Evolutionary conservation across 1,140 invertebrate genomes (phyloP).

Genomic region (Brevipalpus yothersi): DNA sequence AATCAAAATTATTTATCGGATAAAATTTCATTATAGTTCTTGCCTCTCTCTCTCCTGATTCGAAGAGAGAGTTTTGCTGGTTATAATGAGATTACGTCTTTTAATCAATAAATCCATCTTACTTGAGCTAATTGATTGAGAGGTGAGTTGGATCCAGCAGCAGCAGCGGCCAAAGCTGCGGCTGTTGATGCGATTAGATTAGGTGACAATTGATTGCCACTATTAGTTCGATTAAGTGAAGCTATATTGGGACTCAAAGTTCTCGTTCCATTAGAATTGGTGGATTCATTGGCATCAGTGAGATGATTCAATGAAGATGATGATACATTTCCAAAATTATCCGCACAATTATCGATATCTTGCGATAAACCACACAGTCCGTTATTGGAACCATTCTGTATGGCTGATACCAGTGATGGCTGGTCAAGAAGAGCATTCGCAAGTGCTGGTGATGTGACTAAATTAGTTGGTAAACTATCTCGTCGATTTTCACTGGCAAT

Average conservation of each 20-base stretch:
- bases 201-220: background rate
- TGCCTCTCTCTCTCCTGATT: background rate
- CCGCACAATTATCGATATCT: background rate
- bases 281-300: background rate
- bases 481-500: background rate
- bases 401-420: background rate
- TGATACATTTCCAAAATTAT: background rate
- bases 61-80: background rate
- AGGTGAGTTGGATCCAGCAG: background rate
- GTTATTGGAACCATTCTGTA: background rate
- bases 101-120: background rate
- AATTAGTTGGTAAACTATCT: background rate
- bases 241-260: no score
- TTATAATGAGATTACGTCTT: background rate
- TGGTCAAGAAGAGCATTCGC: background rate
- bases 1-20: background rate
- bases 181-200: background rate
- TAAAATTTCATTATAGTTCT: background rate
- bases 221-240: background rate
- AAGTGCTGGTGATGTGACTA: background rate
- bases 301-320: background rate
- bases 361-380: background rate
- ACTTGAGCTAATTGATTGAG: constrained; percentile 1
- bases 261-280: background rate
- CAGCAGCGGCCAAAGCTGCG: background rate